phyloP scores from a whole-genome alignment of 2,113 vertebrate genomes.

The Hyperopisus bebe region DNA sequence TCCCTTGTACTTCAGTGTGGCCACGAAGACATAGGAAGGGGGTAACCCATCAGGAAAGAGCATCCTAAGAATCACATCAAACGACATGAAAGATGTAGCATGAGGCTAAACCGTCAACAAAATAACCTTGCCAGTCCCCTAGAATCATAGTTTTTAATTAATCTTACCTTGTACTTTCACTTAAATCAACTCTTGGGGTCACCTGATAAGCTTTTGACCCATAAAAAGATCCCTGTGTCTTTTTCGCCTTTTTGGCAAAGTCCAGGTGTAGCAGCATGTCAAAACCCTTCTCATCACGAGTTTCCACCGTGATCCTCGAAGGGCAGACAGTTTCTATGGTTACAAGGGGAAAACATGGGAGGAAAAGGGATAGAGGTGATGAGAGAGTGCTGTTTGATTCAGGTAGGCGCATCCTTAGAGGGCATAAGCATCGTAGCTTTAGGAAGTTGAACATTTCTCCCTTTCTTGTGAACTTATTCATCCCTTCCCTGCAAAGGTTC shows the following conservation, averaged over 20 bases:
- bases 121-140: not conserved
- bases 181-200: slow-evolving; percentile 75
- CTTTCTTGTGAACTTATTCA: not conserved
- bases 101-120: not conserved
- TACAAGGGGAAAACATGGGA: slow-evolving; percentile 6
- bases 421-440: not conserved
- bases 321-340: slow-evolving; percentile 87
- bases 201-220: slow-evolving; percentile 86
- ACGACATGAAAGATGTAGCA: not conserved
- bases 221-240: slow-evolving; percentile 70
- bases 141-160: not conserved
- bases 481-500: not conserved
- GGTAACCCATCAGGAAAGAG: slow-evolving; percentile 94
- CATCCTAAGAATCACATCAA: slow-evolving; percentile 54
- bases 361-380: not conserved
- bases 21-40: slow-evolving; percentile 93
- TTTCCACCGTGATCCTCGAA: slow-evolving; percentile 77
- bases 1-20: slow-evolving; percentile 86
- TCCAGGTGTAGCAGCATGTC: slow-evolving; percentile 85
- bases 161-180: slow-evolving; percentile 78
- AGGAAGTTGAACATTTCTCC: not conserved
- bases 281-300: slow-evolving; percentile 92
- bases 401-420: too few relatives aligned
- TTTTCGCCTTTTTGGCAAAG: slow-evolving; percentile 85
- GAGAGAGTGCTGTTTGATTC: not conserved